Conservation (phyloP, 2,113 vertebrate genomes). For the Coreoperca whiteheadi region DNA sequence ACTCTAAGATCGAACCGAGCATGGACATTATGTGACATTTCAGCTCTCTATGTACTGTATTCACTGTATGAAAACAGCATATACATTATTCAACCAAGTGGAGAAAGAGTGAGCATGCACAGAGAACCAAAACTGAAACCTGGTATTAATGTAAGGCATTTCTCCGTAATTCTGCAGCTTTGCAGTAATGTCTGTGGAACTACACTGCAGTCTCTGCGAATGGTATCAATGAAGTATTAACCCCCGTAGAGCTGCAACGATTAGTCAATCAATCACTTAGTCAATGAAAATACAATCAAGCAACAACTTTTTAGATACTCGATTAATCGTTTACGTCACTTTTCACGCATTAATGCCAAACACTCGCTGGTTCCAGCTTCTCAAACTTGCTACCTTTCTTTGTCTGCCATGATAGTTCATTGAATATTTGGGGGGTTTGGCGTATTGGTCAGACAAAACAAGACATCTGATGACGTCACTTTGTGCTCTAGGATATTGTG, state of each 20-base stretch:
- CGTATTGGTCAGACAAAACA: background rate
- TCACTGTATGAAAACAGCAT: background rate
- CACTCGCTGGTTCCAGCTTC: background rate
- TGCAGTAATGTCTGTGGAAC: background rate
- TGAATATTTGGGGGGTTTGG: background rate
- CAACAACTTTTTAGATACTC: background rate
- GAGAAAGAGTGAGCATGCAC: background rate
- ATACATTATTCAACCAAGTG: background rate
- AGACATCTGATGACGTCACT: background rate
- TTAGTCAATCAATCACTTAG: too few species aligned
- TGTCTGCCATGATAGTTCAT: background rate
- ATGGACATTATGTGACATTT: background rate
- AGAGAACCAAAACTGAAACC: background rate
- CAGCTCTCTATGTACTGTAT: background rate
- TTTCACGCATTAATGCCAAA: background rate
- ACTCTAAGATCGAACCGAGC: slow-evolving; percentile 19
- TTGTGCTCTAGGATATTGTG: background rate
- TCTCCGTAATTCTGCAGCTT: background rate
- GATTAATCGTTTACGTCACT: too few species aligned
- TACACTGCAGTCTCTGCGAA: background rate
- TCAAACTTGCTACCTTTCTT: too few species aligned
- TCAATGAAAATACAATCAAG: background rate
- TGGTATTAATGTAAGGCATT: background rate
- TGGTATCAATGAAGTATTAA: background rate
- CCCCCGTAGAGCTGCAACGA: background rate